A percentile compares a stretch with the other conserved stretches of the same genome.
These are phyloP conservation scores for Stomatorhinus walkeri DNA, from an alignment of 2,797 vertebrate species.

Conservation along the genomic window DNA sequence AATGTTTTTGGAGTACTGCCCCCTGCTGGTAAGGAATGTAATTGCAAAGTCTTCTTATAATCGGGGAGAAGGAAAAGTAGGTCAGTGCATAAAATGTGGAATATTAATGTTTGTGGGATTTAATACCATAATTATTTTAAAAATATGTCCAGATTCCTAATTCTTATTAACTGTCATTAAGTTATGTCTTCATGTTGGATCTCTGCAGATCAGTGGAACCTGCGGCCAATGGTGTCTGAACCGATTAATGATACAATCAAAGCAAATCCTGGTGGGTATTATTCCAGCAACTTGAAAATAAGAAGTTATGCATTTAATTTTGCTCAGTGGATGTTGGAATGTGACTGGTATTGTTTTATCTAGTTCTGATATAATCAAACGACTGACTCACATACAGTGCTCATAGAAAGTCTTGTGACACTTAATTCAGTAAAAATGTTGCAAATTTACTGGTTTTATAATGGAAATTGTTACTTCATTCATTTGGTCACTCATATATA, in stretches of 20 bases:
- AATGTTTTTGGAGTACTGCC: neutral
- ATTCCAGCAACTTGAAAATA: neutral
- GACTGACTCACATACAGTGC: neutral
- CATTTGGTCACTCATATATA: neutral
- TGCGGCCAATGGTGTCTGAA: slow-evolving; percentile 56
- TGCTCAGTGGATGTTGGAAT: neutral
- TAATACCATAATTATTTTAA: neutral
- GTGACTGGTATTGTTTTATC: neutral
- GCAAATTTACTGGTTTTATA: neutral
- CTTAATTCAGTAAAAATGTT: neutral
- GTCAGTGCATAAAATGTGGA: neutral
- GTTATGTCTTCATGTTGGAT: slow-evolving; percentile 4
- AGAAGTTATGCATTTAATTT: neutral
- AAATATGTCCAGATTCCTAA: neutral
- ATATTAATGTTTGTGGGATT: neutral
- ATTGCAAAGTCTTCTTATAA: neutral
- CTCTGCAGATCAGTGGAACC: slow-evolving; percentile 33
- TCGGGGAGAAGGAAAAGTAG: neutral
- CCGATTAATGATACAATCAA: slow-evolving; percentile 61
- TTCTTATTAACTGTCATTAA: neutral
- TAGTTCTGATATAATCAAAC: neutral
- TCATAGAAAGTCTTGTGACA: neutral
- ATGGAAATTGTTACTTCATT: neutral
- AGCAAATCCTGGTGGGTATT: slow-evolving; percentile 60
- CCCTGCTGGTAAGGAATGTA: neutral